Conservation (phyloP, 2,797 vertebrate species). For the Cephalopachus bancanus region DNA sequence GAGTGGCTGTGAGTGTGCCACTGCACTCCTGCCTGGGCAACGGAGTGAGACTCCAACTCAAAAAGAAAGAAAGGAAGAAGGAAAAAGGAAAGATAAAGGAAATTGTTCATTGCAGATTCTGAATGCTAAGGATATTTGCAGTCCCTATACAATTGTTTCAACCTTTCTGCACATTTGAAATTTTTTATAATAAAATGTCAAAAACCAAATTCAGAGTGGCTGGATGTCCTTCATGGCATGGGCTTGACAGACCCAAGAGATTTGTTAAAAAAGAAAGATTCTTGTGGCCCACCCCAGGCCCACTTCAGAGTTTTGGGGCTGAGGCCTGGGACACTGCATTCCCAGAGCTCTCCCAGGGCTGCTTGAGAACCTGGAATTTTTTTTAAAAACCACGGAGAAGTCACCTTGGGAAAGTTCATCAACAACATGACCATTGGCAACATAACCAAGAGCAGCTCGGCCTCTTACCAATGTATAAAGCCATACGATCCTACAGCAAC, state of each 20-base stretch:
- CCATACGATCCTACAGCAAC: neutral
- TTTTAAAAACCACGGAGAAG: neutral
- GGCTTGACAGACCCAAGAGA: neutral
- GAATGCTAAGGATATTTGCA: neutral
- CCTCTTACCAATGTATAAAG: neutral
- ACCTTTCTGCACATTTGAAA: neutral
- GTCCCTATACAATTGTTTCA: neutral
- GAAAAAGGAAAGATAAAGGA: neutral
- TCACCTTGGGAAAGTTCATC: neutral
- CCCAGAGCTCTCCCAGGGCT: no score
- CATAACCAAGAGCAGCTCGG: neutral
- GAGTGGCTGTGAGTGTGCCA: no score
- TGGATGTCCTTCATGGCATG: neutral
- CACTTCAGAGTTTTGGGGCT: neutral
- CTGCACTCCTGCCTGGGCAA: no score
- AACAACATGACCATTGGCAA: neutral
- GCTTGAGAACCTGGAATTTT: neutral
- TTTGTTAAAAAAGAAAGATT: neutral
- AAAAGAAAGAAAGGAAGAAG: no score
- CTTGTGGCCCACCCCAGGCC: neutral
- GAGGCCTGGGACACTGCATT: neutral
- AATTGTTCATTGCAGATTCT: neutral
- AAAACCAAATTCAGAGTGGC: neutral
- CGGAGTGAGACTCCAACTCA: no score
- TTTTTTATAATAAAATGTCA: neutral